Conservation (phyloP, 1,140 invertebrate genomes). For the Brachionus asplanchnoidis region DNA sequence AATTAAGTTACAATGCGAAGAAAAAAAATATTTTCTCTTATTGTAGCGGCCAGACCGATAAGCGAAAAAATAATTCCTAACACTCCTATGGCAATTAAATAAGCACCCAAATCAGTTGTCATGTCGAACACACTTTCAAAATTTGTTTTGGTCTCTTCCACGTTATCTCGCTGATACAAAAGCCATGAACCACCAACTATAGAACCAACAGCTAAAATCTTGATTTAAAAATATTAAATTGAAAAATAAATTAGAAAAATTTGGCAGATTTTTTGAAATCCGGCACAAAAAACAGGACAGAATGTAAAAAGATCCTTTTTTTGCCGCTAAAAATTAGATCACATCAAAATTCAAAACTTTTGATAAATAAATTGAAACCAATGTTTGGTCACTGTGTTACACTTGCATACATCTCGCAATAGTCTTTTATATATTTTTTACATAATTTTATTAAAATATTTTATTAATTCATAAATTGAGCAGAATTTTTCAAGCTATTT, state of each 20-base stretch:
- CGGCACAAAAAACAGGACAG: no score
- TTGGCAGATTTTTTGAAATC: neutral
- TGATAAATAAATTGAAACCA: no score
- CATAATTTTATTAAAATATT: no score
- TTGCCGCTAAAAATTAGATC: no score
- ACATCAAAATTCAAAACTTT: no score
- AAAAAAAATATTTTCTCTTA: constrained; percentile 13
- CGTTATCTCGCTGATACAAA: neutral
- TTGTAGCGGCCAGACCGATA: neutral
- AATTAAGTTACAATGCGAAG: neutral
- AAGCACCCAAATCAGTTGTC: constrained; percentile 12
- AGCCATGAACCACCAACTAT: constrained; percentile 33
- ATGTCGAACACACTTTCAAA: neutral
- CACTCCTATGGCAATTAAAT: constrained; percentile 10
- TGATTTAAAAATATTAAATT: neutral
- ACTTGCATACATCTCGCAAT: no score
- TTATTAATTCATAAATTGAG: no score
- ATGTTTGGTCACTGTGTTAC: no score
- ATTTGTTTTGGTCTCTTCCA: neutral
- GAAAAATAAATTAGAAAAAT: neutral
- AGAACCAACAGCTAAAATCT: neutral
- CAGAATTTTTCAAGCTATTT: no score
- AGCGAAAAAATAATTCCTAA: constrained; percentile 23
- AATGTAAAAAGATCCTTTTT: no score
- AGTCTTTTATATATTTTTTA: no score